phyloP scores from a whole-genome alignment of 2,888 invertebrate genomes.

The Megamerina dolium region DNA sequence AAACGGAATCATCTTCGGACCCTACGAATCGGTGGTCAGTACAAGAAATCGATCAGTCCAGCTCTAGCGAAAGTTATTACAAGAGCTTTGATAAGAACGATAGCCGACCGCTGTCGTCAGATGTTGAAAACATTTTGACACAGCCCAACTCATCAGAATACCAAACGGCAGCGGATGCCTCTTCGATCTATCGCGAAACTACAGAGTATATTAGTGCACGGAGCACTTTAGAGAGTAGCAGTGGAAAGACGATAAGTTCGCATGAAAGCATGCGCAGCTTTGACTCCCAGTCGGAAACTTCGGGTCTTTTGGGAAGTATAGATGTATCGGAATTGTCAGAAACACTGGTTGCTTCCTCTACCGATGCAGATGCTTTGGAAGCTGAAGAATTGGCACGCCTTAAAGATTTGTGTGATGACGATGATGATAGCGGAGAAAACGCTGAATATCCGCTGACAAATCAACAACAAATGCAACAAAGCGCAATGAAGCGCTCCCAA shows the following conservation, averaged over 20 bases:
- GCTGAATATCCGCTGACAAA: constrained; percentile 29
- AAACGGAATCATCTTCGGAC: constrained; percentile 48
- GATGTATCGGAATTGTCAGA: constrained; percentile 90
- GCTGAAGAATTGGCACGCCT: constrained; percentile 53
- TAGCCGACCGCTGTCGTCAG: constrained; percentile 77
- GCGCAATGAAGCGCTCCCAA: constrained; percentile 78
- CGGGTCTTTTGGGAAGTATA: constrained; percentile 80
- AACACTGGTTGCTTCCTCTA: constrained; percentile 84
- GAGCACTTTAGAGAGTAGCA: constrained; percentile 59
- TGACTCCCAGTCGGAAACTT: constrained; percentile 71
- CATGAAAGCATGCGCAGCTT: constrained; percentile 85
- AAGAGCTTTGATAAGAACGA: constrained; percentile 80
- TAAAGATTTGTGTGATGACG: constrained; percentile 56
- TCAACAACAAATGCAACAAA: constrained; percentile 57
- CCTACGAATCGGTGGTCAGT: constrained; percentile 65
- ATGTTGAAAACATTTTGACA: constrained; percentile 72
- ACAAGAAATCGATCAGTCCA: constrained; percentile 76
- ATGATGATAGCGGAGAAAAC: constrained; percentile 51
- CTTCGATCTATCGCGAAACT: constrained; percentile 71
- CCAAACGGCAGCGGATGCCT: constrained; percentile 76
- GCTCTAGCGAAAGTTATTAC: constrained; percentile 84
- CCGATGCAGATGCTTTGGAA: constrained; percentile 56
- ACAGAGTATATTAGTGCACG: constrained; percentile 83
- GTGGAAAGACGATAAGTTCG: constrained; percentile 58
- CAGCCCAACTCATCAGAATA: constrained; percentile 78